Evolutionary conservation across 2,888 invertebrate genomes (phyloP), one percentile per base, ranked within the genome.

Genomic region (Patella depressa): DNA sequence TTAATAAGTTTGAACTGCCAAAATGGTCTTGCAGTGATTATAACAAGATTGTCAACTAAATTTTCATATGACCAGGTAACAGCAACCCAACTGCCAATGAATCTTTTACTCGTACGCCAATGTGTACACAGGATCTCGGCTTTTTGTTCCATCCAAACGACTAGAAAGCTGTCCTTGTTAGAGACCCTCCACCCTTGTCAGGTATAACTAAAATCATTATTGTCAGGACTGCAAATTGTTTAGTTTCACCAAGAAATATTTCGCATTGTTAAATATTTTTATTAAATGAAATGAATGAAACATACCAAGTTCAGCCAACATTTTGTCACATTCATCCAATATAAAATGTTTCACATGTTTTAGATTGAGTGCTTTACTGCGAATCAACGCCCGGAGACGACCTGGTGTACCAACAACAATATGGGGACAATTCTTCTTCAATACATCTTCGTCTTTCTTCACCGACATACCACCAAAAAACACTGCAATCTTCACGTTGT

Each of bases 381-480:
- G 95, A 73, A 97, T 96, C 82, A 99, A 93, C 15, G 99, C 99
- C 85, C 99, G 93, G 89, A 99, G 97, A 86, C 99, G 95, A 75
- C 99, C 99, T 0, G 99, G 99, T 14, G 99, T 99, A 78, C 99
- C 99, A 73, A 99, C 99, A 69, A 99, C 98, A 90, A 99, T 98
- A 91, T 99, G 99, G 4, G 99, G 99, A 88, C 97, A 97, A 82
- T 96, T 97, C 87, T 94, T 97, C 93, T 98, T 98, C 83, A 99
- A 93, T 17, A 96, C 95, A 91, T 99, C 98, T 92, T 99, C 99
- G 90, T 99, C 99, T 91, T 98, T 98, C 91, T 96, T 96, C 82
- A 98, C 97, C 11, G 97, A 96, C 93, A 99, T 94, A 75, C 99
- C 99, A 79, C 99, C 99, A 92, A 99, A 99, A 93, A 99, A 99